Evolutionary conservation across 2,113 vertebrate genomes (phyloP), one percentile per base, ranked within the genome.

Genomic region (Dermatemys mawii): DNA sequence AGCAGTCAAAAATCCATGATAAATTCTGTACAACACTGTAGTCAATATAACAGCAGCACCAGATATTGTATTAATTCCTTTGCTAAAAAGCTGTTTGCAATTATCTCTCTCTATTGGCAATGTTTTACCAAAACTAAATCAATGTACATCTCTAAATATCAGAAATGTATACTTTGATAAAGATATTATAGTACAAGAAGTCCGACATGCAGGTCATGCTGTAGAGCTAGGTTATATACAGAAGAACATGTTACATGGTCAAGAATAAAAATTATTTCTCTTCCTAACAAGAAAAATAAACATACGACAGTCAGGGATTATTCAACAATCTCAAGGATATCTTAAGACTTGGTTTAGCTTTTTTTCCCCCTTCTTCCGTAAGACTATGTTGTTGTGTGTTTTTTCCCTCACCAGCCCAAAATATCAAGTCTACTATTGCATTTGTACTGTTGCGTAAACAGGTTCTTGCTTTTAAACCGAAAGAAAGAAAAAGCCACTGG

Each of bases 31-130:
- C 97, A 98, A 98, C 98, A 98, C 98, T 98, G 98, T 97, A 98
- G 98, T 98, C 97, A 98, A 98, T 98, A 98, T 98, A 98, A 98
- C 97, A 98, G 98, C 98, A 98, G 98, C 98, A 98, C 98, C 98
- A 98, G 97, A 98, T 98, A 98, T 98, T 96, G 96, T 97, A 98
- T 98, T 98, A 98, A 98, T 98, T 98, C 97, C 95, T 98, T 98
- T 97, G 98, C 97, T 97, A 98, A 97, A 96, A 98, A 98, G 96
- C 89, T 97, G 93, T 97, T 97, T 93, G 78, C 92, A 97, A 93
- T 97, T 97, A 98, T 97, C 97, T 95, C 88, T 98, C 96, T 97
- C 96, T 98, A 96, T 90, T 88, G 96, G 97, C 97, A 97, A 83
- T 96, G 80, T 97, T 94, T 97, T 98, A 98, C 98, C 98, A 98